A percentile compares a stretch with the other conserved stretches of the same genome.
These are phyloP conservation scores for Stomorhina lunata DNA, from an alignment of 2,888 invertebrate genomes.

Conservation along the genomic window DNA sequence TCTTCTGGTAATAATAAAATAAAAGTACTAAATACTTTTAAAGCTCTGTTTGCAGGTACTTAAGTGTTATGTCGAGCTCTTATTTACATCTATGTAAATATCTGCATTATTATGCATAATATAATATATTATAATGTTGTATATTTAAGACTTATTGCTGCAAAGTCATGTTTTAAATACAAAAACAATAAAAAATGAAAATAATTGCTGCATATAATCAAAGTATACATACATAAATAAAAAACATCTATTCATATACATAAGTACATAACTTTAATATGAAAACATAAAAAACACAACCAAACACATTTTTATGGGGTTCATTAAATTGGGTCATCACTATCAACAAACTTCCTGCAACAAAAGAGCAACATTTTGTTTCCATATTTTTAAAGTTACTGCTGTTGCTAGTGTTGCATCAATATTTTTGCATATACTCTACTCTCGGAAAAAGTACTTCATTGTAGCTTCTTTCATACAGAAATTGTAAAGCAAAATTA, in stretches of 20 bases:
- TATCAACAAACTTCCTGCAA: conserved; percentile 76
- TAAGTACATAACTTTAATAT: no score
- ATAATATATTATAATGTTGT: neutral
- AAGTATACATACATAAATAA: neutral
- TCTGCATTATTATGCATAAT: neutral
- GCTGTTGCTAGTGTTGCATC: conserved; percentile 36
- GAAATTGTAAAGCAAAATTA: conserved; percentile 19
- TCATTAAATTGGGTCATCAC: conserved; percentile 76
- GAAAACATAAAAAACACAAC: no score
- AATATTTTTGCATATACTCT: conserved; percentile 42
- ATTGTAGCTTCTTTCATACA: conserved; percentile 11
- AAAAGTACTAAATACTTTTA: neutral
- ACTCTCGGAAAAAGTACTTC: conserved; percentile 14
- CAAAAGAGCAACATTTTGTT: conserved; percentile 63
- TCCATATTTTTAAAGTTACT: neutral
- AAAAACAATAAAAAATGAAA: conserved; percentile 21
- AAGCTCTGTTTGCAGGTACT: conserved; percentile 30
- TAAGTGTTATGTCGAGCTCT: neutral
- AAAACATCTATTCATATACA: neutral
- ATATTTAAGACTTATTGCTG: neutral
- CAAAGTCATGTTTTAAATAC: conserved; percentile 28
- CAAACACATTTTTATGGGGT: conserved; percentile 65
- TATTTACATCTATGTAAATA: neutral
- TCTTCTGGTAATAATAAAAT: no score
- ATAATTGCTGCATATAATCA: conserved; percentile 39